A percentile compares a stretch with the other conserved stretches of the same genome.
These are phyloP conservation scores for Sesia apiformis DNA, from an alignment of 2,888 invertebrate species.

Conservation along the genomic window DNA sequence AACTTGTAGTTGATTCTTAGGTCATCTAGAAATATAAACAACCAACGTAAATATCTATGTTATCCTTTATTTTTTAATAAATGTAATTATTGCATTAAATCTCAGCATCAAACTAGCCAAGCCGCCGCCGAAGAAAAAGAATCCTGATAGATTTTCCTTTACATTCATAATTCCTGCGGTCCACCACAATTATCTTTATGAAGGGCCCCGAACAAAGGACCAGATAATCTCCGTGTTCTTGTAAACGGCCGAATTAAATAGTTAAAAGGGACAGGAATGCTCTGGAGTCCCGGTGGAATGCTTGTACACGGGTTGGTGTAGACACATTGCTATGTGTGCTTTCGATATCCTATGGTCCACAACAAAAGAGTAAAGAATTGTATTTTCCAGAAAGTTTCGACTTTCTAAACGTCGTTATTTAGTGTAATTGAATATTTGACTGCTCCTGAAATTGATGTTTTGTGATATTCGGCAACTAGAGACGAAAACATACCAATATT, in stretches of 20 bases:
- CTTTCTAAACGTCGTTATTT: no score
- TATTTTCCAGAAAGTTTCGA: no score
- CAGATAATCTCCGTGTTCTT: constrained; percentile 42
- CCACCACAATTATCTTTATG: constrained; percentile 49
- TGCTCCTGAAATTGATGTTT: no score
- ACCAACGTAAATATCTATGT: no score
- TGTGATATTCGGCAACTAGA: no score
- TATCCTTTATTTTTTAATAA: no score
- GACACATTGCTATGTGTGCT: not conserved
- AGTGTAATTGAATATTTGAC: no score
- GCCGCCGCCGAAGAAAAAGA: constrained; percentile 10
- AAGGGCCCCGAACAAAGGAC: constrained; percentile 49
- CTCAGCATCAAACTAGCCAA: not conserved
- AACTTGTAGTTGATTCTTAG: no score
- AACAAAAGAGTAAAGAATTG: no score
- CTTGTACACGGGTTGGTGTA: constrained; percentile 6
- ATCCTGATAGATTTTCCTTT: constrained; percentile 11
- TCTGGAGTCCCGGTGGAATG: constrained; percentile 24
- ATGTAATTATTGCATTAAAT: no score
- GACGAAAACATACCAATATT: no score
- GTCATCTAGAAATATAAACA: no score
- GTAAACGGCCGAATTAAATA: constrained; percentile 62
- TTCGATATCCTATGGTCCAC: not conserved
- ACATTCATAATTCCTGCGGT: constrained; percentile 33
- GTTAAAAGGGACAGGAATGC: constrained; percentile 40